Base-by-base conservation (phyloP, 2,113 vertebrate species). In the Megaceryle torquata region DNA sequence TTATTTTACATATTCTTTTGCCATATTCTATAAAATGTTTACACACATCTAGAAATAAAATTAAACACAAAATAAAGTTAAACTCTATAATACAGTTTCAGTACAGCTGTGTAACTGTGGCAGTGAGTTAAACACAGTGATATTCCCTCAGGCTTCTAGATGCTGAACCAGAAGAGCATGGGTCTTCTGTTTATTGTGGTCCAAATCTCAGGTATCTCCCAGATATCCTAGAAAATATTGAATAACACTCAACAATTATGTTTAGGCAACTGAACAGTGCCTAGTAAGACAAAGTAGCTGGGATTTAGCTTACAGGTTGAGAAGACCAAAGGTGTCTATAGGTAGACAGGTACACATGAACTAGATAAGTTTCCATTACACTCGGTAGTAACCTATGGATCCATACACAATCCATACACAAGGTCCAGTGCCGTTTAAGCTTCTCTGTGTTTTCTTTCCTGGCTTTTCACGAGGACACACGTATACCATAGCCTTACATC, bases 151-250 rank as follows among this genome's bases (percentile, higher is more conserved):
- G 13, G 4, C 16, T 83, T 80, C 28, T 53, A 57, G 35, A n/a
- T 61, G 13, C 9, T 53, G 37, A 8, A 22, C 10, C 33, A 51
- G 56, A 79, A 82, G 6, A 82, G 0, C 0, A 0, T 2, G 6
- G 9, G 39, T 64, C 4, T 50, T 64, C 29, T 71, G 2, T 60
- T 92, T 51, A n/a, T 93, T 61, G 50, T 39, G 7, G 11, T 77
- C 44, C 35, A 60, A 88, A 69, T 76, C 21, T 39, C 39, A 51
- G 4, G 15, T 86, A 16, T 50, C 24, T 68, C 35, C 20, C 21
- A 76, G 57, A 46, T 46, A 68, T 1, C 13, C 48, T 18, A 43
- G 9, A 60, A 82, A 69, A 65, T 69, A 80, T 68, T 80, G 26
- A 83, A 80, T 48, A 11, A 10, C 8, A 69, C 3, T 61, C 12